These are phyloP conservation scores for Naja naja DNA, from an alignment of 2,113 vertebrate genomes.

Conservation along the genomic window DNA sequence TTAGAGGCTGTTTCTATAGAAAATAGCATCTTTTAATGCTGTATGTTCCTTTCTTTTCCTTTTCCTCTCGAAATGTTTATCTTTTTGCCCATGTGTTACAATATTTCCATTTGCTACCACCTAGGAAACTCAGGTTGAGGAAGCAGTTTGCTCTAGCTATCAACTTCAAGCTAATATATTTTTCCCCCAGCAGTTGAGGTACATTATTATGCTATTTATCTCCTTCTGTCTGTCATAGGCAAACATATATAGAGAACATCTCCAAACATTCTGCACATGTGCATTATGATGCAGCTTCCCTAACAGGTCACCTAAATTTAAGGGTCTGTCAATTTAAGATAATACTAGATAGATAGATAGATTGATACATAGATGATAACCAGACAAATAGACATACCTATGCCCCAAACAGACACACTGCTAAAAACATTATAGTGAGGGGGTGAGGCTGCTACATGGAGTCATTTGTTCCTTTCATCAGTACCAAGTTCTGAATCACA, in stretches of 20 bases:
- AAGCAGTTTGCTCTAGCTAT: neutral
- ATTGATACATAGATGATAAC: neutral
- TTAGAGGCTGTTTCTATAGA: neutral
- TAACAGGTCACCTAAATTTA: neutral
- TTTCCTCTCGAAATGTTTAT: neutral
- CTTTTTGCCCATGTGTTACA: neutral
- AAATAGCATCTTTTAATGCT: neutral
- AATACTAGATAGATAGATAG: too few species aligned
- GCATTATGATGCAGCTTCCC: neutral
- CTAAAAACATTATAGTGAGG: neutral
- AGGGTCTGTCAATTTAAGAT: neutral
- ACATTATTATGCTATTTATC: neutral
- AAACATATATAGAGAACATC: neutral
- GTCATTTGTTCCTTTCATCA: neutral
- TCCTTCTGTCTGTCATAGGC: neutral
- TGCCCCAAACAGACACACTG: neutral
- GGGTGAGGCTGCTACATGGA: neutral
- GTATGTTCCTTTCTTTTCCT: neutral
- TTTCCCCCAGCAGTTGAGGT: neutral
- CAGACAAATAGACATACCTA: neutral
- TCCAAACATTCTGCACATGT: neutral
- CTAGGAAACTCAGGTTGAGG: neutral
- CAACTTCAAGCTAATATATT: neutral
- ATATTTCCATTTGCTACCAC: neutral
- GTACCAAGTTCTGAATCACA: neutral